phyloP scores from a whole-genome alignment of 2,113 vertebrate species.

The Hemicordylus capensis region DNA sequence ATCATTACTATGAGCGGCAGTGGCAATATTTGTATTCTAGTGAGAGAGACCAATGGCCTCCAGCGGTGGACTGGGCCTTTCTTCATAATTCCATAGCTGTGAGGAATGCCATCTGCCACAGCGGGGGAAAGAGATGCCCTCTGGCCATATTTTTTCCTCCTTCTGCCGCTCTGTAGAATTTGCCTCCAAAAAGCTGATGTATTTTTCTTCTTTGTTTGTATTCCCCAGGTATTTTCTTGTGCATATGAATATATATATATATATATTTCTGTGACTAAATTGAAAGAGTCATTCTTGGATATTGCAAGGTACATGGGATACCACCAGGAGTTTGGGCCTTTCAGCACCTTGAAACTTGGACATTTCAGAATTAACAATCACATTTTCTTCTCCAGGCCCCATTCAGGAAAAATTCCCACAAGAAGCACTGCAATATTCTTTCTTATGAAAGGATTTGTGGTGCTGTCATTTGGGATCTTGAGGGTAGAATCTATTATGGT shows the following conservation, averaged over 20 bases:
- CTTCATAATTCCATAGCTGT: background rate
- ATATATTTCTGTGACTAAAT: background rate
- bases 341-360: background rate
- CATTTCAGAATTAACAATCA: background rate
- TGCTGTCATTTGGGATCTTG: background rate
- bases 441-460: background rate
- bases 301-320: background rate
- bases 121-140: background rate
- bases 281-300: background rate
- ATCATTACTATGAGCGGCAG: slow-evolving; percentile 14
- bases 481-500: background rate
- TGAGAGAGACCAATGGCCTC: background rate
- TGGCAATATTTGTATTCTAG: background rate
- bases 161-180: slow-evolving; percentile 16
- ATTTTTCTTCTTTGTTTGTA: slow-evolving; percentile 18
- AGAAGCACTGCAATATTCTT: background rate
- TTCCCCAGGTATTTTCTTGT: background rate
- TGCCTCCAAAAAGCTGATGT: slow-evolving; percentile 16
- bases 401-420: background rate
- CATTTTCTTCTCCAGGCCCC: background rate
- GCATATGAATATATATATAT: background rate
- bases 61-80: background rate
- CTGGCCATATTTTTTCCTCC: background rate
- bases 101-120: background rate
- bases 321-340: background rate